Evolutionary conservation across 2,888 invertebrate species (phyloP), one percentile per base, ranked within the genome.

Genomic region (Hoplodrina ambigua): DNA sequence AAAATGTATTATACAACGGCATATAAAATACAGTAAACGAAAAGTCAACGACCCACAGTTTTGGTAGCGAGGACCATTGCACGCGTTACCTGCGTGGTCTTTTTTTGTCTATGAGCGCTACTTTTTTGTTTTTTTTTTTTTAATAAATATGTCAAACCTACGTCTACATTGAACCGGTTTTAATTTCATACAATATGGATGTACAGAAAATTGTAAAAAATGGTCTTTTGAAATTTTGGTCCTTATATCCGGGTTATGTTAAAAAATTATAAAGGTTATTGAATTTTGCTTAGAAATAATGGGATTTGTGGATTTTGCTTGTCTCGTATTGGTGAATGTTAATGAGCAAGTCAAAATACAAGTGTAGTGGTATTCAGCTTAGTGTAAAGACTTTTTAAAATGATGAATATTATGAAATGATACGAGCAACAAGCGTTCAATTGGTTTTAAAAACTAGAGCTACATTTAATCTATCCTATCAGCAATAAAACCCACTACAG

Each of bases 31-130:
- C 44, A n/a, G 33, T 52, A 54, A 60, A 11, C 30, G 20, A 37
- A 25, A 63, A 20, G 81, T 74, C 80, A 81, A 30, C 64, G 74
- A 71, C 70, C 80, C 19, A 6, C 10, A 58, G 25, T 53, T 80
- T 64, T 59, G 56, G 52, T 53, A 44, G 15, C 20, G 41, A 65
- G 10, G 33, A 72, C n/a, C 52, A 62, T 37, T 13, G 1, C 76
- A 70, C 73, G 69, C 20, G 56, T 30, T 70, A 57, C 49, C 30
- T 59, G 59, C 69, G 68, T 66, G 69, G 2, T 8, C 0, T 17
- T 56, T 79, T 72, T 67, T 66, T 41, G 65, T 60, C 65, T 52
- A 63, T 20, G 49, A 37, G 1, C 50, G 11, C 17, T 1, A 49
- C 10, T 20, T 56, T 54, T 63, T 67, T 58, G 1, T 0, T 0